phyloP scores from a whole-genome alignment of 1,140 invertebrate genomes.

The Calycopis cecrops region DNA sequence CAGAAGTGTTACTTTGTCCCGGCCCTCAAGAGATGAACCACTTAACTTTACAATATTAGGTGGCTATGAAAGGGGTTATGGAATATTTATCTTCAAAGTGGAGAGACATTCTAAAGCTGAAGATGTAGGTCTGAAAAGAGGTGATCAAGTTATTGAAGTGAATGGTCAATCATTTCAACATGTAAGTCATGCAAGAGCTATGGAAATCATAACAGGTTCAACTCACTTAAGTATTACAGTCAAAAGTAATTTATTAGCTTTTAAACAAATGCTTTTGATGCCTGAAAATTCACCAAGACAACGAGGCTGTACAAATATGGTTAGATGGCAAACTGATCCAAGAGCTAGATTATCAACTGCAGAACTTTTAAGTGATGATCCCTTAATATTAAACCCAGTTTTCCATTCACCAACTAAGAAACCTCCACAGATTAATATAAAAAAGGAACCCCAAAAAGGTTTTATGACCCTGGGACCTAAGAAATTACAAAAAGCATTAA shows the following conservation, averaged over 20 bases:
- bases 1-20: slow-evolving; percentile 91
- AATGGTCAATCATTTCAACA: slow-evolving; percentile 97
- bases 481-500: slow-evolving; percentile 90
- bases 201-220: slow-evolving; percentile 94
- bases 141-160: slow-evolving; percentile 98
- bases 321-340: slow-evolving; percentile 79
- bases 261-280: slow-evolving; percentile 90
- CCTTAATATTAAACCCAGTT: slow-evolving; percentile 87
- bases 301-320: slow-evolving; percentile 75
- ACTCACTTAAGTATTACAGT: slow-evolving; percentile 97
- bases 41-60: slow-evolving; percentile 95
- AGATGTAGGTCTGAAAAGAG: slow-evolving; percentile 96
- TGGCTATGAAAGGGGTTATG: slow-evolving; percentile 92
- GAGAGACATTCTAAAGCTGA: slow-evolving; percentile 95
- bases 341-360: slow-evolving; percentile 79
- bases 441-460: slow-evolving; percentile 83
- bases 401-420: slow-evolving; percentile 91
- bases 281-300: slow-evolving; percentile 88
- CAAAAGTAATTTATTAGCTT: slow-evolving; percentile 94
- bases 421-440: slow-evolving; percentile 80
- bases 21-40: slow-evolving; percentile 93
- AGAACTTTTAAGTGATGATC: slow-evolving; percentile 82
- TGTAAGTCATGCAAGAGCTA: slow-evolving; percentile 90
- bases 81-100: slow-evolving; percentile 96
- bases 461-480: slow-evolving; percentile 92